Percentiles rank a stretch among this genome's conserved stretches.
Conservation (phyloP, 2,888 invertebrate species). For the Ectobius pallidus region DNA sequence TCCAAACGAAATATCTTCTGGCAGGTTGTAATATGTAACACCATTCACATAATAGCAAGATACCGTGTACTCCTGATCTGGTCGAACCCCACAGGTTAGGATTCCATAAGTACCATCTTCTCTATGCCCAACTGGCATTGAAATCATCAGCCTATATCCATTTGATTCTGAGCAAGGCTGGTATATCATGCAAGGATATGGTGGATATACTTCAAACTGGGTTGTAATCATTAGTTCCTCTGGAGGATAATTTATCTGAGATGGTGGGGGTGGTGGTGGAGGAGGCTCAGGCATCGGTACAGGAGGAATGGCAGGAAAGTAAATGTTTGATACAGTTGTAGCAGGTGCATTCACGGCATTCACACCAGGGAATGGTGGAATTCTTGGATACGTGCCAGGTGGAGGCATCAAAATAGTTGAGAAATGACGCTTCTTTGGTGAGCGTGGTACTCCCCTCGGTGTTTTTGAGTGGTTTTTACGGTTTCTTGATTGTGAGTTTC, state of each 20-base stretch:
- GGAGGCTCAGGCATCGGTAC: neutral
- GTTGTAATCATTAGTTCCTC: no score
- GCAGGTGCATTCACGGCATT: no score
- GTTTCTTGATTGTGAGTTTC: no score
- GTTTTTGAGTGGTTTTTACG: no score
- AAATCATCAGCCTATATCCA: neutral
- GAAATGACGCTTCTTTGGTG: neutral
- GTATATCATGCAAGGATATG: no score
- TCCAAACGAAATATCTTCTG: neutral
- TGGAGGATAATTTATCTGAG: neutral
- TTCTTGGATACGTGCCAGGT: neutral
- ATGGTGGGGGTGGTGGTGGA: neutral
- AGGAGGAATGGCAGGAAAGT: neutral
- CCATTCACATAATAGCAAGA: neutral
- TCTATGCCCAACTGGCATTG: neutral
- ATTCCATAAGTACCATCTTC: neutral
- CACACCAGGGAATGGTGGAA: neutral
- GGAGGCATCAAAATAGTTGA: neutral
- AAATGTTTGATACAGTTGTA: neutral
- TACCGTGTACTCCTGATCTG: neutral
- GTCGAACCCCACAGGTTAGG: neutral
- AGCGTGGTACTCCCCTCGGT: neutral
- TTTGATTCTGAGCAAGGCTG: neutral
- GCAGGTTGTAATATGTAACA: neutral
- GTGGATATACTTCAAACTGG: no score